Conservation (phyloP, 2,113 vertebrate species). For the Orycteropus afer region DNA sequence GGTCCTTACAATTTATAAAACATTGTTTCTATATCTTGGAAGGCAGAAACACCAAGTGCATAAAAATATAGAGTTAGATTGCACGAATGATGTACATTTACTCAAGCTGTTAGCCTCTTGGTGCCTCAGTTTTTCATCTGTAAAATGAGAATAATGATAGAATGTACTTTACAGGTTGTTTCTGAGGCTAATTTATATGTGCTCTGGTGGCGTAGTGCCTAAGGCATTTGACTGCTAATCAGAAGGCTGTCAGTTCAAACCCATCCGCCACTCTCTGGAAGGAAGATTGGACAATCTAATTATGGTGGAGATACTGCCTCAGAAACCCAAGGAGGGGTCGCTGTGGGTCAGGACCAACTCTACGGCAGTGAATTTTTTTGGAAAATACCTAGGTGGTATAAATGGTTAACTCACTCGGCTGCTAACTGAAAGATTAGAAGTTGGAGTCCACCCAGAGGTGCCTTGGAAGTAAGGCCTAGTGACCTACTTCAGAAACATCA, state of each 20-base stretch:
- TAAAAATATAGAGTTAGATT: neutral
- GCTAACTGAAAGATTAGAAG: neutral
- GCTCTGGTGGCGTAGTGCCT: too few relatives aligned
- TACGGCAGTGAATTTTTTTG: neutral
- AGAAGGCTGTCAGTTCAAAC: neutral
- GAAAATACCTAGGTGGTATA: neutral
- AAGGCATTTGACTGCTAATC: neutral
- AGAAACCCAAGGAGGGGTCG: too few relatives aligned
- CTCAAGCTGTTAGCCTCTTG: neutral
- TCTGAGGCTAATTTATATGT: neutral
- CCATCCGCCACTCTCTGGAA: too few relatives aligned
- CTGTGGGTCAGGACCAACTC: too few relatives aligned
- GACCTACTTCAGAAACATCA: neutral
- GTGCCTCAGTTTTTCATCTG: neutral
- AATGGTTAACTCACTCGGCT: neutral
- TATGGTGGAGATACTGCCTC: too few relatives aligned
- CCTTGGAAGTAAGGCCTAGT: neutral
- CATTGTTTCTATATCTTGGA: neutral
- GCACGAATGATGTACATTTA: too few relatives aligned
- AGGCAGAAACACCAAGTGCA: neutral
- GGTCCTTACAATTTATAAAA: neutral
- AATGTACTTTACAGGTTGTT: too few relatives aligned
- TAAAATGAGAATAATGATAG: neutral
- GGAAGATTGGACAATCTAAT: too few relatives aligned
- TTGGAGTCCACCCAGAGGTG: neutral